phyloP scores from a whole-genome alignment of 2,888 invertebrate species.

The Agrilus cyanescens region DNA sequence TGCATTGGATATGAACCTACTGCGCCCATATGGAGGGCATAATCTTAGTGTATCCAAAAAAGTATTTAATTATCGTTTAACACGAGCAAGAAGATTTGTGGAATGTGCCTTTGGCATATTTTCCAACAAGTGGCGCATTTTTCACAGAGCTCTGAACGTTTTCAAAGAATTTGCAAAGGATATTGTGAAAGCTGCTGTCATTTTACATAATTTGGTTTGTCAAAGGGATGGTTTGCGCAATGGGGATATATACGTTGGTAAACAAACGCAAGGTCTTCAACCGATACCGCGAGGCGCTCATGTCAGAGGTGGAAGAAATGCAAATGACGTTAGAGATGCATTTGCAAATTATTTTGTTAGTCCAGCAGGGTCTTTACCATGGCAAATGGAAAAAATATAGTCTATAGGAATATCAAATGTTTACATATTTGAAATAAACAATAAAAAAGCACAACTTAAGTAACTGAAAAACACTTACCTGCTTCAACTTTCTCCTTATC shows the following conservation, averaged over 20 bases:
- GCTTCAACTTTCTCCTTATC: too few relatives aligned
- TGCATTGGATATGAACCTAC: conserved; percentile 12
- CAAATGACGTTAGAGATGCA: conserved; percentile 5
- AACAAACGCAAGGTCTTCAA: background rate
- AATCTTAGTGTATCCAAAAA: conserved; percentile 11
- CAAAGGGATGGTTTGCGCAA: background rate
- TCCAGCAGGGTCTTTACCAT: conserved; percentile 1
- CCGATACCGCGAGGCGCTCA: conserved; percentile 1
- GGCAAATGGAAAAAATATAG: conserved; percentile 7
- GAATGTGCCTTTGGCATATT: conserved; percentile 23
- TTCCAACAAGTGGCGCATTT: conserved; percentile 20
- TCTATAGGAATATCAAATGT: too few relatives aligned
- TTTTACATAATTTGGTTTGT: conserved; percentile 3
- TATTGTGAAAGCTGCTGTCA: conserved; percentile 4
- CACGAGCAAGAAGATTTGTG: conserved; percentile 16
- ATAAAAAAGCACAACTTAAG: too few relatives aligned
- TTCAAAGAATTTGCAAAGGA: conserved; percentile 4
- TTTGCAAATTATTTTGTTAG: too few relatives aligned
- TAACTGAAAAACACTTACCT: too few relatives aligned
- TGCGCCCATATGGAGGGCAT: conserved; percentile 16
- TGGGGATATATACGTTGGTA: background rate
- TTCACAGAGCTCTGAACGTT: conserved; percentile 14
- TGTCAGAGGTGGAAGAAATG: conserved; percentile 2
- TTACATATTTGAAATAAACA: too few relatives aligned
- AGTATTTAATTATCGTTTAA: conserved; percentile 19